Percentiles rank a stretch among this genome's conserved stretches.
Conservation (phyloP, 2,797 vertebrate genomes). For the Knipowitschia caucasica region DNA sequence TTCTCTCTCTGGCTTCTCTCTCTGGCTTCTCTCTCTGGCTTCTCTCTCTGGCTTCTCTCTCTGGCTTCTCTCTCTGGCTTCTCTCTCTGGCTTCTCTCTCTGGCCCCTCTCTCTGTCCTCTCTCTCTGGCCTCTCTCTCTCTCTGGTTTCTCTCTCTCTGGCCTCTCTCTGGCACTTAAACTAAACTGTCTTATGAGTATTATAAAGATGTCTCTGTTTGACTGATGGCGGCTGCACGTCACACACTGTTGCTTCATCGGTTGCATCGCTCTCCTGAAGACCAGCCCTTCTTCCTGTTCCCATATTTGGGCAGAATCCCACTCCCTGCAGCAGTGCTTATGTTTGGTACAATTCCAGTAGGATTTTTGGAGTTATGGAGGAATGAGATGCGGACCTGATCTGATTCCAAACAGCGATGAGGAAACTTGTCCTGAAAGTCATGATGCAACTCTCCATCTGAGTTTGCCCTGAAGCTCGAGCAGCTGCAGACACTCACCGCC, state of each 20-base stretch:
- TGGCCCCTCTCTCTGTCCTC: too few species aligned
- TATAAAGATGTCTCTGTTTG: not conserved
- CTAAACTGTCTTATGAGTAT: too few species aligned
- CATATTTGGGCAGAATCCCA: conserved; percentile 53
- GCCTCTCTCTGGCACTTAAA: too few species aligned
- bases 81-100: too few species aligned
- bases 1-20: too few species aligned
- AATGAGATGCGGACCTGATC: conserved; percentile 13
- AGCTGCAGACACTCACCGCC: too few species aligned
- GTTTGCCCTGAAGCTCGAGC: too few species aligned
- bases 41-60: too few species aligned
- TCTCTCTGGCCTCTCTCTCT: too few species aligned
- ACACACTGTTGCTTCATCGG: conserved; percentile 42
- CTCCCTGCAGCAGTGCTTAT: conserved; percentile 3
- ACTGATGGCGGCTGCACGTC: not conserved
- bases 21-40: too few species aligned
- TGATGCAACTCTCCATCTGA: conserved; percentile 30
- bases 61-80: too few species aligned
- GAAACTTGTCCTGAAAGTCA: conserved; percentile 20
- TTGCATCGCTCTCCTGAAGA: conserved; percentile 24
- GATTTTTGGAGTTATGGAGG: conserved; percentile 34
- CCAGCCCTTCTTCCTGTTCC: conserved; percentile 45
- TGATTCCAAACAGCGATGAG: conserved; percentile 11
- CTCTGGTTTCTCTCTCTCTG: too few species aligned
- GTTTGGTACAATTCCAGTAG: conserved; percentile 6